phyloP scores from a whole-genome alignment of 2,113 vertebrate species.

The Brienomyrus brachyistius region DNA sequence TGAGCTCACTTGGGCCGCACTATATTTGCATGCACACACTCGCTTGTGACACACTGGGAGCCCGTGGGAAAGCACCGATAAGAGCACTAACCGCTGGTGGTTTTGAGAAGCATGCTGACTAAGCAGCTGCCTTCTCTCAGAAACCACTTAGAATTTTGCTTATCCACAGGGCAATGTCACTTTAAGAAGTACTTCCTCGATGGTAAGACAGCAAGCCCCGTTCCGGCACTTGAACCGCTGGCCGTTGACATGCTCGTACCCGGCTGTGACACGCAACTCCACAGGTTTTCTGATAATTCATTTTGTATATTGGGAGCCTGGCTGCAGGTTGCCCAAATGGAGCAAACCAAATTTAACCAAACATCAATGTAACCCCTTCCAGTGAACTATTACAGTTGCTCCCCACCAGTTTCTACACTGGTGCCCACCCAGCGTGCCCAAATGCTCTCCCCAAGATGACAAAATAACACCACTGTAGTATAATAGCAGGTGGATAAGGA shows the following conservation, averaged over 20 bases:
- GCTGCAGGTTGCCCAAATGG: not conserved
- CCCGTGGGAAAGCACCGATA: not conserved
- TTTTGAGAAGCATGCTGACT: not conserved
- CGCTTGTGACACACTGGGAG: not conserved
- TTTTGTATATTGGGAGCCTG: not conserved
- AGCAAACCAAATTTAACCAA: not conserved
- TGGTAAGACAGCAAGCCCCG: not conserved
- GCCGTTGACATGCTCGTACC: not conserved
- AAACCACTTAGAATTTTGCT: not conserved
- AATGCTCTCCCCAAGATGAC: not conserved
- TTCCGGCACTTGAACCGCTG: not conserved
- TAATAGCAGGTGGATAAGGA: not conserved
- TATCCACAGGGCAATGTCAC: not conserved
- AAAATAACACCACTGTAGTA: too few relatives aligned
- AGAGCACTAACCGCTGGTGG: not conserved
- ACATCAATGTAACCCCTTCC: not conserved
- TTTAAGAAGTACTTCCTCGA: not conserved
- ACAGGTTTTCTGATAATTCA: not conserved
- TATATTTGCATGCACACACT: not conserved
- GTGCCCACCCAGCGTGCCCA: not conserved
- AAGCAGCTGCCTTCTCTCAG: not conserved
- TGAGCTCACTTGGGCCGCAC: not conserved
- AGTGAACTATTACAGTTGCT: not conserved
- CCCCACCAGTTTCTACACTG: not conserved
- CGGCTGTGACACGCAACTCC: not conserved